These are phyloP conservation scores for Mythimna vitellina DNA, from an alignment of 2,888 invertebrate species.

Conservation along the genomic window DNA sequence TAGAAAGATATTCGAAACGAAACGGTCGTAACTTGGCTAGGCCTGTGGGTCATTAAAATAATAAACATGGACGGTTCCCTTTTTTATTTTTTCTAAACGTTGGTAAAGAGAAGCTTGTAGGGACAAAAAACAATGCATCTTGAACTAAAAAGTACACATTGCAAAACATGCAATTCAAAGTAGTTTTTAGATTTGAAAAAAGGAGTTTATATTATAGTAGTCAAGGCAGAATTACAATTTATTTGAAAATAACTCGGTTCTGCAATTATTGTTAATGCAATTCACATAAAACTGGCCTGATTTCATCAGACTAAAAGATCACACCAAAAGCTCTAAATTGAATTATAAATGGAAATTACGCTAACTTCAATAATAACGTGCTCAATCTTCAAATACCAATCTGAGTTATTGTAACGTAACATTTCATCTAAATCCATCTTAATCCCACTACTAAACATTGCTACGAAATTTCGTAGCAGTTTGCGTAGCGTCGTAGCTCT, in stretches of 20 bases:
- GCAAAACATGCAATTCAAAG: constrained; percentile 1
- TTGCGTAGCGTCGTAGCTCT: constrained; percentile 62
- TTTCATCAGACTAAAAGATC: too few relatives aligned
- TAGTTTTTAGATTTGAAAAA: background rate
- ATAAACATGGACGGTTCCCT: too few relatives aligned
- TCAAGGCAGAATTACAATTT: background rate
- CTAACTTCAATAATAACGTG: too few relatives aligned
- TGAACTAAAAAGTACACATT: background rate
- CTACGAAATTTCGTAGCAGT: constrained; percentile 54
- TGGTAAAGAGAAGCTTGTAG: background rate
- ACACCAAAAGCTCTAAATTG: too few relatives aligned
- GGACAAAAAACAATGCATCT: background rate
- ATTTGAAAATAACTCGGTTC: background rate
- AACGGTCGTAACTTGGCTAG: too few relatives aligned
- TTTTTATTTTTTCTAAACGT: too few relatives aligned
- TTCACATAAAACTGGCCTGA: too few relatives aligned
- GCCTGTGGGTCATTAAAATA: too few relatives aligned
- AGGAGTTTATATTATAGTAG: too few relatives aligned
- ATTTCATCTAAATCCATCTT: background rate
- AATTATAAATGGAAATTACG: too few relatives aligned
- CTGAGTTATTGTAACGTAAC: background rate
- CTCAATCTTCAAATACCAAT: background rate
- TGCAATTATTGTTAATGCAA: too few relatives aligned
- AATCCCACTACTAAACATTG: constrained; percentile 3
- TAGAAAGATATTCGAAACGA: too few relatives aligned